Evolutionary conservation across 2,797 vertebrate genomes (phyloP).

Genomic region (Ctenosaura bakeri): DNA sequence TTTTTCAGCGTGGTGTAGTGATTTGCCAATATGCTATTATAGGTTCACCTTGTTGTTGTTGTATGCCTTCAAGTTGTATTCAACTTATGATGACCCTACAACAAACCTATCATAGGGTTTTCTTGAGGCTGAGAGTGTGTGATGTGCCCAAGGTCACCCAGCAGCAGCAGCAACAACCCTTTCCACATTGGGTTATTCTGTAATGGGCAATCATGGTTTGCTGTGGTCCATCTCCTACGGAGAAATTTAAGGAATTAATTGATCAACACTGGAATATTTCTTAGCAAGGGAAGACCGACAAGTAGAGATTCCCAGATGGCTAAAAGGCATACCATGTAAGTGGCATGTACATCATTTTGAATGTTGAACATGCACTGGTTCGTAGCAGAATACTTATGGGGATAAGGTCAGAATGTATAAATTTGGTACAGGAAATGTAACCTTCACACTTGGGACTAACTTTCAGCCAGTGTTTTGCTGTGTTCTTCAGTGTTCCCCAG

Average conservation of each 20-base stretch:
- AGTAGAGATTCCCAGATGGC: background rate
- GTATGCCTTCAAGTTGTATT: too few relatives aligned
- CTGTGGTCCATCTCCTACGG: background rate
- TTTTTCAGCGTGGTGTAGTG: too few relatives aligned
- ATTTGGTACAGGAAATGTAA: background rate
- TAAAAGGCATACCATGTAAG: background rate
- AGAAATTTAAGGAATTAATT: background rate
- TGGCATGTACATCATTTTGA: background rate
- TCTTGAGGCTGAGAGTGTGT: too few relatives aligned
- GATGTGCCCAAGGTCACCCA: too few relatives aligned
- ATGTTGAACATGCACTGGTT: background rate
- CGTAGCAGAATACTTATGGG: background rate
- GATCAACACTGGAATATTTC: background rate
- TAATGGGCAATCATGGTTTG: background rate
- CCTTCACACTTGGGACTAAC: background rate
- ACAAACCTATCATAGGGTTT: too few relatives aligned
- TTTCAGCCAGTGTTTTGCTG: background rate
- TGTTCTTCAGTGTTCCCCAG: background rate
- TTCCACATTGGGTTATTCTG: background rate
- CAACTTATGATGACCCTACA: too few relatives aligned
- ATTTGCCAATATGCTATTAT: too few relatives aligned
- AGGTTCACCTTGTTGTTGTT: too few relatives aligned
- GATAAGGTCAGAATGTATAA: background rate
- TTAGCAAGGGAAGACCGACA: background rate
- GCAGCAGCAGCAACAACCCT: too few relatives aligned